Evolutionary conservation across 2,797 vertebrate genomes (phyloP).

Genomic region (Arrhamphus sclerolepis): DNA sequence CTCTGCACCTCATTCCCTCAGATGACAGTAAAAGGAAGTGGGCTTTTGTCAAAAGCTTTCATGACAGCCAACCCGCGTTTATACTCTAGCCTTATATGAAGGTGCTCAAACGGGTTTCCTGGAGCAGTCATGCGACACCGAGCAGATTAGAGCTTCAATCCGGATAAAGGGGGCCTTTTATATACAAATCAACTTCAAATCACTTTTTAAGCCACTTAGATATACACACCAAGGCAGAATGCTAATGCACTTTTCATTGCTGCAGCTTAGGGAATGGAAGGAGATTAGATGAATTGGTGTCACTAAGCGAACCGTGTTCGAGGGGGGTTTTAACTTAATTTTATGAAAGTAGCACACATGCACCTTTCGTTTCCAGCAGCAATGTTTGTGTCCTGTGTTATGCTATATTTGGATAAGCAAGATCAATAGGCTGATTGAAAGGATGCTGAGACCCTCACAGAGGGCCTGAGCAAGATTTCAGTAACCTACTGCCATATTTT

Average conservation of each 20-base stretch:
- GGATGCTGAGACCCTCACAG: background rate
- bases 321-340: constrained; percentile 83
- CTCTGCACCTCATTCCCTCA: constrained; percentile 19
- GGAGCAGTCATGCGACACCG: constrained; percentile 88
- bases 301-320: constrained; percentile 79
- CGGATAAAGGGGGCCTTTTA: constrained; percentile 90
- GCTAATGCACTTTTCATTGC: constrained; percentile 90
- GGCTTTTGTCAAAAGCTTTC: constrained; percentile 82
- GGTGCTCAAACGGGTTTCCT: constrained; percentile 86
- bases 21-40: constrained; percentile 83
- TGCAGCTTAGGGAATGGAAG: constrained; percentile 82
- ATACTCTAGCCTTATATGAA: constrained; percentile 80
- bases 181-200: constrained; percentile 93
- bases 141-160: constrained; percentile 89
- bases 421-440: constrained; percentile 24
- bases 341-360: constrained; percentile 69
- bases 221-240: constrained; percentile 87
- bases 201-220: constrained; percentile 92
- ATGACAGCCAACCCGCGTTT: constrained; percentile 81
- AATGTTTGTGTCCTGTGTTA: constrained; percentile 9
- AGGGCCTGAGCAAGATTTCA: background rate
- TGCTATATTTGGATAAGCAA: constrained; percentile 24
- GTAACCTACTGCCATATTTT: background rate
- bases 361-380: constrained; percentile 31
- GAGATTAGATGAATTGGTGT: constrained; percentile 86